A percentile compares a stretch with the other conserved stretches of the same genome.
phyloP scores from a whole-genome alignment of 2,797 vertebrate species.

The Protonibea diacanthus region DNA sequence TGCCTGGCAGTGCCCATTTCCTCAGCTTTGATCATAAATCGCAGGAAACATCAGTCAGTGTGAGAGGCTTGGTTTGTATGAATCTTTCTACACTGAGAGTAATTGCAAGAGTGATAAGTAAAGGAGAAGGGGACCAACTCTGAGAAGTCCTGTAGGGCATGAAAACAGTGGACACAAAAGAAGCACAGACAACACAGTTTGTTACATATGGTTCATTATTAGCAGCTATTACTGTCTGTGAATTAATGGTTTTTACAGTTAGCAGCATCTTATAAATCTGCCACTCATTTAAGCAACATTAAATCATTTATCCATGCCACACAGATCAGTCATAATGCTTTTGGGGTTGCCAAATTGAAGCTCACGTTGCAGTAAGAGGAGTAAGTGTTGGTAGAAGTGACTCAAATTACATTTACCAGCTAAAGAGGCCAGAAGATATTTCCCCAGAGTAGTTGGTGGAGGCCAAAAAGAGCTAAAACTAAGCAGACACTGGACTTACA shows the following conservation, averaged over 20 bases:
- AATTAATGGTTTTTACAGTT: background rate
- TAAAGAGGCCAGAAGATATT: background rate
- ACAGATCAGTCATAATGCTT: background rate
- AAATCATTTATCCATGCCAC: background rate
- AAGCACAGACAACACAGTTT: background rate
- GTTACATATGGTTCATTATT: background rate
- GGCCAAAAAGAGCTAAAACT: background rate
- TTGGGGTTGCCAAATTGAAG: background rate
- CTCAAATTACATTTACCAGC: background rate
- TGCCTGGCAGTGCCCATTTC: constrained; percentile 68
- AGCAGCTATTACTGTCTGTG: background rate
- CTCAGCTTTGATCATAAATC: constrained; percentile 72
- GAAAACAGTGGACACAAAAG: background rate
- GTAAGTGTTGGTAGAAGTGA: too few relatives aligned
- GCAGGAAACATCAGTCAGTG: constrained; percentile 64
- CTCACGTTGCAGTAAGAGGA: background rate
- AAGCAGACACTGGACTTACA: background rate
- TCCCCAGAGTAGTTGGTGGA: background rate
- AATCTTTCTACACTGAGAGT: constrained; percentile 46
- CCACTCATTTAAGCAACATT: background rate
- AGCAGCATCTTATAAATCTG: background rate
- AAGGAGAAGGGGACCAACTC: background rate
- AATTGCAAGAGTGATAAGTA: constrained; percentile 42
- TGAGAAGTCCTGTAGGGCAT: background rate
- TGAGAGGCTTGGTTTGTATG: constrained; percentile 36